phyloP scores from a whole-genome alignment of 2,113 vertebrate genomes.

The Periophthalmodon schlosseri region DNA sequence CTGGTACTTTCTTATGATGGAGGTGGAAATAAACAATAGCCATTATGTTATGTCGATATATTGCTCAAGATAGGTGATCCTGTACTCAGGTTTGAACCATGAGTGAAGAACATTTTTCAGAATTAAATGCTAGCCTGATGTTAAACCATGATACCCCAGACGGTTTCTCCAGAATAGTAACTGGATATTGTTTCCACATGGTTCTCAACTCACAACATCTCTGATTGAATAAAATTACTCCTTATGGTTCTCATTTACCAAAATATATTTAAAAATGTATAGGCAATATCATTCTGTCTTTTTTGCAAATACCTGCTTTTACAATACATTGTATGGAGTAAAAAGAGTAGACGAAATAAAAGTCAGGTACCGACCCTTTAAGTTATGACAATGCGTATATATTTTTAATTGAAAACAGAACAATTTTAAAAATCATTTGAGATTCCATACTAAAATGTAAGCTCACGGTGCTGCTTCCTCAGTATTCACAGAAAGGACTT shows the following conservation, averaged over 20 bases:
- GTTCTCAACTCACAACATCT: background rate
- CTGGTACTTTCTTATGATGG: background rate
- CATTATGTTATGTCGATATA: too few relatives aligned
- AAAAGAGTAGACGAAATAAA: too few relatives aligned
- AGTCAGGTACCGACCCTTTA: too few relatives aligned
- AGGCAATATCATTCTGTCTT: background rate
- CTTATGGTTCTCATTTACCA: background rate
- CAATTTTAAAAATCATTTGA: background rate
- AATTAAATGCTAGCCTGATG: background rate
- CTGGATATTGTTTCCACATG: background rate
- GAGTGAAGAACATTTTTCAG: background rate
- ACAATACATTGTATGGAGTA: too few relatives aligned
- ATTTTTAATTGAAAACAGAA: background rate
- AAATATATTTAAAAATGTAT: background rate
- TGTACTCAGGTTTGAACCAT: background rate
- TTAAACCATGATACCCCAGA: background rate
- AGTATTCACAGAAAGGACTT: background rate
- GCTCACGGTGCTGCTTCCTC: slow-evolving; percentile 25
- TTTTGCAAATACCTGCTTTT: background rate
- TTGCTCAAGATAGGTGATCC: background rate
- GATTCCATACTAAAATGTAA: slow-evolving; percentile 7
- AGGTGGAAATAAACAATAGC: background rate
- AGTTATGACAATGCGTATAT: background rate
- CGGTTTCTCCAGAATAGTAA: background rate
- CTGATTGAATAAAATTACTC: background rate